Evolutionary conservation across 2,888 invertebrate genomes (phyloP).

Genomic region (Metopia argyrocephala): DNA sequence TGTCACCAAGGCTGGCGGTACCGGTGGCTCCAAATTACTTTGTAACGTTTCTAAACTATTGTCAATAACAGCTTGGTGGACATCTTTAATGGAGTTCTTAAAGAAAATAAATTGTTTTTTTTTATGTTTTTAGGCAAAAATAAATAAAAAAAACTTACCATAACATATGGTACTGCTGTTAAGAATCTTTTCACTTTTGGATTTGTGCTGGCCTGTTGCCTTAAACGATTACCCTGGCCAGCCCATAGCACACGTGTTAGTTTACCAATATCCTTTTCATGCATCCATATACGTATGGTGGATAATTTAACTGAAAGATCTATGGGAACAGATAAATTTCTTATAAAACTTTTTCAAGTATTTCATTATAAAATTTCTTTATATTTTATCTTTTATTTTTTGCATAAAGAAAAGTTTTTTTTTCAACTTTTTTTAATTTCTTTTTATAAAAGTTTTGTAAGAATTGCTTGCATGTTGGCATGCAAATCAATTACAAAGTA

Average conservation of each 20-base stretch:
- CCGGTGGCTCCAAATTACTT: constrained; percentile 83
- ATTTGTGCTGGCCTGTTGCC: constrained; percentile 91
- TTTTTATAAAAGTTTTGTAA: constrained; percentile 44
- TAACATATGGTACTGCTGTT: constrained; percentile 95
- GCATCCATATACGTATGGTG: constrained; percentile 96
- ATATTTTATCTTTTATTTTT: constrained; percentile 6
- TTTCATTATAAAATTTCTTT: constrained; percentile 57
- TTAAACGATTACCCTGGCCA: constrained; percentile 90
- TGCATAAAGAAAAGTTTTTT: constrained; percentile 19
- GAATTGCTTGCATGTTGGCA: constrained; percentile 73
- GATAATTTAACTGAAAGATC: constrained; percentile 90
- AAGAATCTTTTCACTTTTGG: constrained; percentile 90
- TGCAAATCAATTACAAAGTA: constrained; percentile 66
- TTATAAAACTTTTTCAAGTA: constrained; percentile 35
- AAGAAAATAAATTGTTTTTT: background rate
- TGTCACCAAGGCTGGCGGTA: constrained; percentile 85
- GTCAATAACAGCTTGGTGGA: constrained; percentile 87
- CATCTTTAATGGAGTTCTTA: constrained; percentile 89
- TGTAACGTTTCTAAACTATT: constrained; percentile 87
- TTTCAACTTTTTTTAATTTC: constrained; percentile 26
- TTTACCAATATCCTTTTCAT: constrained; percentile 92
- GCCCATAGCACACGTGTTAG: constrained; percentile 94
- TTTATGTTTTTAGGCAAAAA: too few species aligned
- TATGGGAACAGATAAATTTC: constrained; percentile 70
- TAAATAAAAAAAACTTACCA: constrained; percentile 82